Conservation (phyloP, 2,797 vertebrate species). For the Notoglanidium macrostoma region DNA sequence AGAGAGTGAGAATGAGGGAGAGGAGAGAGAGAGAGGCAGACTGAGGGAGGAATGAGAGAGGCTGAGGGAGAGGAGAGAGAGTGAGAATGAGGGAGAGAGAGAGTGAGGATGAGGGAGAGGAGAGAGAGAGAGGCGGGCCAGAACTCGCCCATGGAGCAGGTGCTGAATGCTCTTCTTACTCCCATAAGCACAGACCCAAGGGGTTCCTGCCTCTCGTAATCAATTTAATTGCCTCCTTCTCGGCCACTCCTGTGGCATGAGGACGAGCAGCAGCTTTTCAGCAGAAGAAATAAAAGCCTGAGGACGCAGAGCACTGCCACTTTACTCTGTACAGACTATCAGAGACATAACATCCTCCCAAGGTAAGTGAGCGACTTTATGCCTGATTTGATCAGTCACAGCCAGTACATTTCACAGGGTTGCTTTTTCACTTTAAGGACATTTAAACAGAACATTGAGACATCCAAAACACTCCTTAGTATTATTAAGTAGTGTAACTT, state of each 20-base stretch:
- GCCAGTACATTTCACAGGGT: background rate
- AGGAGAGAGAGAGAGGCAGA: too few relatives aligned
- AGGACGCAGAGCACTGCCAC: constrained; percentile 25
- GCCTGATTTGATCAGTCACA: background rate
- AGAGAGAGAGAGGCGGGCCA: constrained; percentile 18
- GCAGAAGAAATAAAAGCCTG: constrained; percentile 60
- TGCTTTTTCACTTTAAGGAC: background rate
- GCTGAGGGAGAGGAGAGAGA: background rate
- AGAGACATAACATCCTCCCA: background rate
- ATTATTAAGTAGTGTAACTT: background rate
- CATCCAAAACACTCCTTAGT: background rate
- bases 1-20: background rate
- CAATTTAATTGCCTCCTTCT: constrained; percentile 68
- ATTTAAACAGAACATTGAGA: background rate
- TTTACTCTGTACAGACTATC: constrained; percentile 58
- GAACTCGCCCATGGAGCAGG: constrained; percentile 47
- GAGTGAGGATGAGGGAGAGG: background rate
- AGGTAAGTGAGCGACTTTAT: constrained; percentile 32
- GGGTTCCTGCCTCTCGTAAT: constrained; percentile 71
- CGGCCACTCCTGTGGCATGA: constrained; percentile 85
- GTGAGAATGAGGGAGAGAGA: background rate
- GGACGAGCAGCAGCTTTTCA: constrained; percentile 64
- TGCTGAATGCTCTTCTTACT: constrained; percentile 36
- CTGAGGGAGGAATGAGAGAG: too few relatives aligned
- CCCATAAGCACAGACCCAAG: constrained; percentile 68